Conservation (phyloP, 2,797 vertebrate genomes). For the Lutjanus argentimaculatus region DNA sequence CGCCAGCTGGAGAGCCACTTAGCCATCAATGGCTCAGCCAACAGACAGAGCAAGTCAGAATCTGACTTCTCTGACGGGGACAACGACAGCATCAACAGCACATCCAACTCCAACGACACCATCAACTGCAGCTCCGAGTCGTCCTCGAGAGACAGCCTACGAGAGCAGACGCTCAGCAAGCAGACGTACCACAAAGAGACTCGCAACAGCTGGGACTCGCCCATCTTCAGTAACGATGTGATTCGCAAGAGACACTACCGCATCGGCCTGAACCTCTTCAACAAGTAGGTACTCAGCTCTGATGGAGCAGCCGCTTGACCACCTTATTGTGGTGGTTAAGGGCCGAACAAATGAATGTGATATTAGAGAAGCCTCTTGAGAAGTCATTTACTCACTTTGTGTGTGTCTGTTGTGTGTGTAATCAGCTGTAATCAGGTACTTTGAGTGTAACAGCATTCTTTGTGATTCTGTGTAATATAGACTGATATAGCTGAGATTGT, state of each 20-base stretch:
- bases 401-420: not conserved
- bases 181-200: conserved; percentile 99
- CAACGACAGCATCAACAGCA: conserved; percentile 99
- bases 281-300: conserved; percentile 91
- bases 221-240: conserved; percentile 97
- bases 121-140: conserved; percentile 99
- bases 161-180: conserved; percentile 96
- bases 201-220: conserved; percentile 98
- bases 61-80: conserved; percentile 98
- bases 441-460: not conserved
- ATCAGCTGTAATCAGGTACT: conserved; percentile 7
- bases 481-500: not conserved
- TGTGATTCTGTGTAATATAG: not conserved
- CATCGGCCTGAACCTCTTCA: conserved; percentile 98
- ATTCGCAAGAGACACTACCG: conserved; percentile 97
- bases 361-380: conserved; percentile 14
- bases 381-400: conserved; percentile 5
- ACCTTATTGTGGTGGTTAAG: conserved; percentile 14
- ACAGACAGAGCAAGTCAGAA: conserved; percentile 95
- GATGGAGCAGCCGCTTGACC: conserved; percentile 30
- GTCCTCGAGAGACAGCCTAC: conserved; percentile 94
- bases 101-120: conserved; percentile 98
- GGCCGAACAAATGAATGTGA: not conserved
- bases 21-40: conserved; percentile 94
- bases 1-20: conserved; percentile 93